Evolutionary conservation across 2,113 vertebrate species (phyloP).

Genomic region (Python bivittatus): DNA sequence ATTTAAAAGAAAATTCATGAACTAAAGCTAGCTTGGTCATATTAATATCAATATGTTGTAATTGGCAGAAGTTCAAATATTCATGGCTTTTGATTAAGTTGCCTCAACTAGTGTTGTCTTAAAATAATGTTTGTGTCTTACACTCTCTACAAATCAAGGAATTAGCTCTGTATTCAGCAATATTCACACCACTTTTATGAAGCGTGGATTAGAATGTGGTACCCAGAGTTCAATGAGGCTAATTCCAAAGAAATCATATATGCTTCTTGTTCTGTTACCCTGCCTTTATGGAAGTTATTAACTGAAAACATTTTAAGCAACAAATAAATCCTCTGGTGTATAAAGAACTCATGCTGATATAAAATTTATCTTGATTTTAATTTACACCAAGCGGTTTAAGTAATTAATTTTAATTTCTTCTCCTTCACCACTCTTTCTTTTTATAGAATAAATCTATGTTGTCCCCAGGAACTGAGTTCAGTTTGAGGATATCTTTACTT

Average conservation of each 20-base stretch:
- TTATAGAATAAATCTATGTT: not conserved
- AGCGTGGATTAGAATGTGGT: not conserved
- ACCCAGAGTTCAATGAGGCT: not conserved
- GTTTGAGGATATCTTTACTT: not conserved
- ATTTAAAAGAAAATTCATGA: constrained; percentile 8
- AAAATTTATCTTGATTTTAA: constrained; percentile 6
- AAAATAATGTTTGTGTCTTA: not conserved
- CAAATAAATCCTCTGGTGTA: not conserved
- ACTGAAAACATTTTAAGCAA: not conserved
- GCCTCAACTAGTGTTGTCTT: not conserved
- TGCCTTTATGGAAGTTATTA: not conserved
- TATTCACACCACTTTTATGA: not conserved
- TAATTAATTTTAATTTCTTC: not conserved
- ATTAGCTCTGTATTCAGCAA: rapidly evolving
- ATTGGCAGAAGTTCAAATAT: constrained; percentile 8
- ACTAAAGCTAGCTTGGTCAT: constrained; percentile 7
- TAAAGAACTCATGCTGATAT: not conserved
- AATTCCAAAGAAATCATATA: not conserved
- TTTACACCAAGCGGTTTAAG: not conserved
- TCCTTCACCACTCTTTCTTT: not conserved
- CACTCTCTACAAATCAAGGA: not conserved
- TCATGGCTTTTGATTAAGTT: not conserved
- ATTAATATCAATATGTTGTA: not conserved
- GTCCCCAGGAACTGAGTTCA: not conserved
- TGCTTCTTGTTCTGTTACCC: rapidly evolving